Evolutionary conservation across 2,797 vertebrate species (phyloP).

Genomic region (Phylloscopus collybita): DNA sequence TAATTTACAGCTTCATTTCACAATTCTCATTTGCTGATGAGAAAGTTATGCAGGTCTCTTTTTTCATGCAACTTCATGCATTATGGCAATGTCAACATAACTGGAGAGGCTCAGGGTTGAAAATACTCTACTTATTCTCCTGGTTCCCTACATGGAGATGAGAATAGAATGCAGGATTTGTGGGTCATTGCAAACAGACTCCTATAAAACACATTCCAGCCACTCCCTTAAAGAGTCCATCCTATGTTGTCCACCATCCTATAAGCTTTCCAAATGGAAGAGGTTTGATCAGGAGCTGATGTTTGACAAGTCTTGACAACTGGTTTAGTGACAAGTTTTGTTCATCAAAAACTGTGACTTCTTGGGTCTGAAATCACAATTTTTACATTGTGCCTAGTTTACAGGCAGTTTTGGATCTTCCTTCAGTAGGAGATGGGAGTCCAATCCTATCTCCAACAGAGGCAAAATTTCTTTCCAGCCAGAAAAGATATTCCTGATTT

Average conservation of each 20-base stretch:
- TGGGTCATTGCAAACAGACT: neutral
- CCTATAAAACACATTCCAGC: neutral
- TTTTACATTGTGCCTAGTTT: neutral
- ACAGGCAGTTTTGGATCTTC: neutral
- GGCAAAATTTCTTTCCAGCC: neutral
- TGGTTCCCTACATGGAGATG: neutral
- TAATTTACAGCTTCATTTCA: neutral
- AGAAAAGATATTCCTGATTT: neutral
- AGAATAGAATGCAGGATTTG: neutral
- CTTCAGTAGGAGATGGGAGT: neutral
- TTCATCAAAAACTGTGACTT: neutral
- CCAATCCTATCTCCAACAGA: neutral
- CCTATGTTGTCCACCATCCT: neutral
- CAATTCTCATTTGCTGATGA: neutral
- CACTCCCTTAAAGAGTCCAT: neutral
- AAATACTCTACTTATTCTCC: neutral
- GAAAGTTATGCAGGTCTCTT: neutral
- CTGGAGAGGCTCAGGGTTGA: neutral
- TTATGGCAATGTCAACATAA: neutral
- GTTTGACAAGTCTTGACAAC: neutral
- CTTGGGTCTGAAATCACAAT: neutral
- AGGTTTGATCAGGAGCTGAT: neutral
- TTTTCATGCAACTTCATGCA: neutral
- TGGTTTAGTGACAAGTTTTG: neutral
- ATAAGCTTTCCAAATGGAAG: neutral